Base-by-base conservation (phyloP, 2,888 invertebrate genomes). In the Drosophila meridiana region DNA sequence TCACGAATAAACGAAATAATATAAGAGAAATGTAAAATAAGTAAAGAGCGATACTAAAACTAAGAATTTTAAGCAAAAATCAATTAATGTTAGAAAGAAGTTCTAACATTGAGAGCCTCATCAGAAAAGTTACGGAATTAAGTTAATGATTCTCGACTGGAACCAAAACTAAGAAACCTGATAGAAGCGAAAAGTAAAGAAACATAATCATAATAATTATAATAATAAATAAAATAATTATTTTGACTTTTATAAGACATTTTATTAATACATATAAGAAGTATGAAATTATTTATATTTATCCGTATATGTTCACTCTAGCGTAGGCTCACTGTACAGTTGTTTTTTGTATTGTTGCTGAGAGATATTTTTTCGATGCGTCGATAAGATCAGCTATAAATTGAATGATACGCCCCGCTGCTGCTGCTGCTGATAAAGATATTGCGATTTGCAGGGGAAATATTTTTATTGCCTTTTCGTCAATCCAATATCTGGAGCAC, bases 311-410 rank as follows among this genome's bases (percentile, higher is more conserved):
- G 20, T 45, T 1, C 45, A 13, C 9, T 8, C 2, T 26, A 45
- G 26, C 1, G 45, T 5, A 26, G 1, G 26, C 2, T 14, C 45
- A 58, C 58, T 58, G 58, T 45, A n/a, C 13, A 8, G 8, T 48
- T 48, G n/a, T 48, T n/a, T 14, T 14, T 30, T 32, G 8, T 20
- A 4, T 30, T 42, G 40, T 20, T 52, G 20, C 26, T 34, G 13
- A 43, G 56, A 58, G 32, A 43, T 20, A 11, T 48, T 52, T 38
- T 38, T 43, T 43, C 30, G 30, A 61, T 26, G 28, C 11, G 20
- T 43, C n/a, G 79, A 80, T 80, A 80, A 75, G 61, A 65, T 71
- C 56, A 55, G 7, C 20, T 36, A 73, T 65, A 69, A 73, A 62
- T 32, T 62, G 38, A 38, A 69, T 64, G 62, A 50, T 69, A 61